phyloP scores from a whole-genome alignment of 2,113 vertebrate species.

The Prinia subflava region DNA sequence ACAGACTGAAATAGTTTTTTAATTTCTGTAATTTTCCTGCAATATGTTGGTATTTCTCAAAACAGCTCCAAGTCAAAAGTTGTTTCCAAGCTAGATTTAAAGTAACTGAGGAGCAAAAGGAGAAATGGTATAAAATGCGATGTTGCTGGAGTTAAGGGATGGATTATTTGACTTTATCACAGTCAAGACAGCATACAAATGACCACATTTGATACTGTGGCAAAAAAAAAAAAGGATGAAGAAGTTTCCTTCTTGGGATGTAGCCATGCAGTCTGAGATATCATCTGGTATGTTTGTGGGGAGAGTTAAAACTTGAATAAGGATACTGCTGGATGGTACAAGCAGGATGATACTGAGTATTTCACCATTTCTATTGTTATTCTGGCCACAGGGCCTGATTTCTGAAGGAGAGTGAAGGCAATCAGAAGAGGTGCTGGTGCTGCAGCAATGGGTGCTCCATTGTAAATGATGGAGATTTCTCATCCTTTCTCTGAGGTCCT shows the following conservation, averaged over 20 bases:
- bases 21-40: background rate
- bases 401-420: background rate
- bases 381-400: background rate
- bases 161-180: background rate
- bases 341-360: accelerated
- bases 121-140: background rate
- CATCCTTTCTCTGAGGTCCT: background rate
- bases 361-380: background rate
- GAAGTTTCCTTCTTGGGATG: background rate
- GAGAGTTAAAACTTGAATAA: background rate
- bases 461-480: background rate
- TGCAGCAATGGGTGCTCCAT: no score
- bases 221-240: background rate
- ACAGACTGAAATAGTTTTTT: background rate
- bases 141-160: background rate
- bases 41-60: background rate
- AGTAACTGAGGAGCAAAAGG: background rate
- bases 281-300: background rate
- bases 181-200: background rate
- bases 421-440: background rate
- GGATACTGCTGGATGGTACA: background rate
- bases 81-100: background rate
- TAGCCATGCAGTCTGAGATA: background rate
- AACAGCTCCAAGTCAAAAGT: background rate
- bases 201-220: background rate